A percentile compares a stretch with the other conserved stretches of the same genome.
phyloP scores from a whole-genome alignment of 2,113 vertebrate species.

The Polypterus bichir region DNA sequence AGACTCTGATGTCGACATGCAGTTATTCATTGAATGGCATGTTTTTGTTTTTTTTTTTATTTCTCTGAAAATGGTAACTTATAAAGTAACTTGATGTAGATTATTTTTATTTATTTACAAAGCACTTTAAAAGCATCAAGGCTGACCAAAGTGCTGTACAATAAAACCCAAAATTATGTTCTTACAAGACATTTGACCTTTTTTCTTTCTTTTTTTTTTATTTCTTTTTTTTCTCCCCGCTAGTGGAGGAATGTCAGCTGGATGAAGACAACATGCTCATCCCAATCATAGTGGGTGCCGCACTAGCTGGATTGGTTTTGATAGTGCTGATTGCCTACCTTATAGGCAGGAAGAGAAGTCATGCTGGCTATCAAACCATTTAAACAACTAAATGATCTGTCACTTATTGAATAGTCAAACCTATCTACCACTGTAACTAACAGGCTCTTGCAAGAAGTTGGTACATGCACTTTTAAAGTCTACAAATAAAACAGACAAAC shows the following conservation, averaged over 20 bases:
- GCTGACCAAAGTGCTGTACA: too few species aligned
- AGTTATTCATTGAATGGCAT: background rate
- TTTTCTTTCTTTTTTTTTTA: constrained; percentile 6
- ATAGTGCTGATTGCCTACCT: constrained; percentile 89
- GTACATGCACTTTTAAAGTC: constrained; percentile 21
- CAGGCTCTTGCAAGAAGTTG: constrained; percentile 30
- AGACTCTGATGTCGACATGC: too few species aligned
- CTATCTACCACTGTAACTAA: constrained; percentile 35
- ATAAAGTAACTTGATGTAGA: background rate
- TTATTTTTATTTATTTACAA: background rate
- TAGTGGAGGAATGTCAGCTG: constrained; percentile 78
- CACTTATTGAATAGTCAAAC: constrained; percentile 28
- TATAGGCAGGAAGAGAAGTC: constrained; percentile 88
- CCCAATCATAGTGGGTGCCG: constrained; percentile 87
- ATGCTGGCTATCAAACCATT: constrained; percentile 95
- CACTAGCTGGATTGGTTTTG: constrained; percentile 82
- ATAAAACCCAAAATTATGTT: too few species aligned
- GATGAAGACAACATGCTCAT: constrained; percentile 90
- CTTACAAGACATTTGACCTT: constrained; percentile 2
- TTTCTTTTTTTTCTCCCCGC: constrained; percentile 5
- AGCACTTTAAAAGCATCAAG: too few species aligned
- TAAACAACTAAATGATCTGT: constrained; percentile 37
- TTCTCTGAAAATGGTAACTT: background rate
- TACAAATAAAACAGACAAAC: constrained; percentile 20
- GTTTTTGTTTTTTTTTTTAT: background rate